Evolutionary conservation across 1,140 invertebrate species (phyloP).

Genomic region (Pseudomyrmex flavicornis): DNA sequence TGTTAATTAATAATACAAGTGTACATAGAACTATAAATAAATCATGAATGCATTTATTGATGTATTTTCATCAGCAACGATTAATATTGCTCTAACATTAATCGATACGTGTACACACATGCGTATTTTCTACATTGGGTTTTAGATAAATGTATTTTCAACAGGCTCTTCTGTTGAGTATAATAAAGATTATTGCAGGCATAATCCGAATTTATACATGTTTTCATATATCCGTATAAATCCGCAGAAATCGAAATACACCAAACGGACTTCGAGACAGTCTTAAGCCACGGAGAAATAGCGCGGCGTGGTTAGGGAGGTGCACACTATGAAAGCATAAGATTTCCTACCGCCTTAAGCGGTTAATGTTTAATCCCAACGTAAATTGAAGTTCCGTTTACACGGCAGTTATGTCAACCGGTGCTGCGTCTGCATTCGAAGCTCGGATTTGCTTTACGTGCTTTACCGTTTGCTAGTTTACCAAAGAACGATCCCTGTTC

Average conservation of each 20-base stretch:
- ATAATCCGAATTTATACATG: conserved; percentile 35
- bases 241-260: conserved; percentile 38
- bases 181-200: conserved; percentile 12
- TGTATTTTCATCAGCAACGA: neutral
- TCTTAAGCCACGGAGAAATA: conserved; percentile 50
- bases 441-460: conserved; percentile 39
- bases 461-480: conserved; percentile 40
- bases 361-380: conserved; percentile 62
- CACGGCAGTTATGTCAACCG: conserved; percentile 55
- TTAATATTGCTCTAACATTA: conserved; percentile 3
- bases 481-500: conserved; percentile 33
- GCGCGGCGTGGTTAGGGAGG: conserved; percentile 16
- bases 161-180: neutral
- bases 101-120: neutral
- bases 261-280: conserved; percentile 18
- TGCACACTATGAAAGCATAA: conserved; percentile 49
- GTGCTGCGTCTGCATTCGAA: conserved; percentile 47
- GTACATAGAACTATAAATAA: neutral
- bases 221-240: conserved; percentile 26
- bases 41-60: neutral
- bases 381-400: conserved; percentile 62
- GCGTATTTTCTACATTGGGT: neutral
- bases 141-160: conserved; percentile 2
- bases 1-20: too few relatives aligned
- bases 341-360: conserved; percentile 56